Conservation (phyloP, 2,797 vertebrate species). For the Neoniphon sammara region DNA sequence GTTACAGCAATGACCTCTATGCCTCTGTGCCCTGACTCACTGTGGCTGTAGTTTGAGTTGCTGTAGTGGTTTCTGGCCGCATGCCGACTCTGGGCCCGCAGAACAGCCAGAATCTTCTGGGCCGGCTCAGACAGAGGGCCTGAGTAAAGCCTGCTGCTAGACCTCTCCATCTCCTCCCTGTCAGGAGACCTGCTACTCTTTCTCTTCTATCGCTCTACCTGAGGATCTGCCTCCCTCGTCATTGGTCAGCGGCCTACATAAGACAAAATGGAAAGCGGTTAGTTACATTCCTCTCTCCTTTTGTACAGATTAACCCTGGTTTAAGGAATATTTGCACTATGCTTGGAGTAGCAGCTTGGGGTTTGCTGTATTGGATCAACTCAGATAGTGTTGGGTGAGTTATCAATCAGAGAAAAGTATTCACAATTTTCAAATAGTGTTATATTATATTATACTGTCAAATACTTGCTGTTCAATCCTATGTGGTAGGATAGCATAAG, state of each 20-base stretch:
- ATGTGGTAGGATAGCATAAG: too few relatives aligned
- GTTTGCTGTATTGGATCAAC: too few relatives aligned
- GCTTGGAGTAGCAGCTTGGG: neutral
- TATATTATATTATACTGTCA: too few relatives aligned
- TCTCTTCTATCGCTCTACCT: constrained; percentile 24
- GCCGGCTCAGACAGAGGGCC: constrained; percentile 85
- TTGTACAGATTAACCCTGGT: neutral
- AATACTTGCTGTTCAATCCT: too few relatives aligned
- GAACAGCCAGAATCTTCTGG: constrained; percentile 86
- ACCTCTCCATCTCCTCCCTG: constrained; percentile 80
- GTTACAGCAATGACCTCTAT: too few relatives aligned
- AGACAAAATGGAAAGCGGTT: constrained; percentile 31
- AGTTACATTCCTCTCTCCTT: neutral
- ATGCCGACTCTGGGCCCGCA: constrained; percentile 77
- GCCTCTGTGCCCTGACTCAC: constrained; percentile 79
- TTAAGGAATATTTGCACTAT: neutral
- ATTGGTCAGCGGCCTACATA: constrained; percentile 29
- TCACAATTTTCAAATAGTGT: too few relatives aligned
- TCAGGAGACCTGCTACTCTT: constrained; percentile 1
- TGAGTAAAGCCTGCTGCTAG: constrained; percentile 69
- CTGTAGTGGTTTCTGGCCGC: constrained; percentile 53
- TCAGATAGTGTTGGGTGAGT: too few relatives aligned
- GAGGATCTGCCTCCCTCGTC: constrained; percentile 74
- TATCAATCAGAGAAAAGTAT: too few relatives aligned
- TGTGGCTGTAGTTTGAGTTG: constrained; percentile 65